A percentile compares a stretch with the other conserved stretches of the same genome.
These are phyloP conservation scores for Pararge aegeria DNA, from an alignment of 1,140 invertebrate genomes.

Conservation along the genomic window DNA sequence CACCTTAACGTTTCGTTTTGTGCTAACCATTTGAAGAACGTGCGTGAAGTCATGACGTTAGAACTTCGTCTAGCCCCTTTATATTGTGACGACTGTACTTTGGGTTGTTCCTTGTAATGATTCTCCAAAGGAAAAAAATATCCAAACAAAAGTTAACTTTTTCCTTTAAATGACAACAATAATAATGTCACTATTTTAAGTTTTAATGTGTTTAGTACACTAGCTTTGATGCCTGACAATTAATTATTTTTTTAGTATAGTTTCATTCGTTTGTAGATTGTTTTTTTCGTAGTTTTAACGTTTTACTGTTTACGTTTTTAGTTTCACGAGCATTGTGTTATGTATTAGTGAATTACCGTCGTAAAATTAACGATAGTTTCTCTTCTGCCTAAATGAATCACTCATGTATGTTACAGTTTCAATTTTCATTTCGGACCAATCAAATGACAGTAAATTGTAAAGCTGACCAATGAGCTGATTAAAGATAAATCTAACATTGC, in stretches of 20 bases:
- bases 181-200: conserved; percentile 20
- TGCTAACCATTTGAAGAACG: too few species aligned
- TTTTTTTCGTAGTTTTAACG: conserved; percentile 10
- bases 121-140: too few species aligned
- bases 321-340: conserved; percentile 15
- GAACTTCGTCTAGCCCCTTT: too few species aligned
- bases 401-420: too few species aligned
- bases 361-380: too few species aligned
- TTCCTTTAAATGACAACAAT: conserved; percentile 46
- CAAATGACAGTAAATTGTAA: too few species aligned
- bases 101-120: neutral
- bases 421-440: neutral
- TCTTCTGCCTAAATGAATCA: too few species aligned
- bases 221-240: conserved; percentile 62
- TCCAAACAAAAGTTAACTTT: conserved; percentile 35
- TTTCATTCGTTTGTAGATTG: conserved; percentile 31
- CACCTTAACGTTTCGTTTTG: too few species aligned
- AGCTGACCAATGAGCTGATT: too few species aligned
- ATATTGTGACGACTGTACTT: too few species aligned
- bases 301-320: neutral
- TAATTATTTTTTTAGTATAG: conserved; percentile 37
- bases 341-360: neutral
- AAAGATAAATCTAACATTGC: too few species aligned
- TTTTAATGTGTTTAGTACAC: conserved; percentile 41
- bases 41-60: too few species aligned